These are phyloP conservation scores for Pelobates fuscus DNA, from an alignment of 2,113 vertebrate genomes.

Conservation along the genomic window DNA sequence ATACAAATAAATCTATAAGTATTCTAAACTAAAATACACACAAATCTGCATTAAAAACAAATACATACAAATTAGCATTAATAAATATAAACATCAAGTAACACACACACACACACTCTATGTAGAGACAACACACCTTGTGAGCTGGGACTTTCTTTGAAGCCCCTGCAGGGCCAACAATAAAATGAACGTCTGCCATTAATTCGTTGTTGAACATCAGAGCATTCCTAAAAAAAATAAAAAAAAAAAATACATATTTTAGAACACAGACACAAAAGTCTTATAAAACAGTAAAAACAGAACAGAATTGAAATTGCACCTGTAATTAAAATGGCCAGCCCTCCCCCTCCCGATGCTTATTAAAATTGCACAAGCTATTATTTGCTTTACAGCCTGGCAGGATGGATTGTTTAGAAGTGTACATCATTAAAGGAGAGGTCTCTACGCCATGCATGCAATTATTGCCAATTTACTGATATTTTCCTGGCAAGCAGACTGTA, in stretches of 20 bases:
- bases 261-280: neutral
- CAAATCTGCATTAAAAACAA: too few relatives aligned
- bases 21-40: too few relatives aligned
- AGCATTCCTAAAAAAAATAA: conserved; percentile 80
- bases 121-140: conserved; percentile 75
- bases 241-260: conserved; percentile 5
- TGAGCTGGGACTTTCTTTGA: conserved; percentile 89
- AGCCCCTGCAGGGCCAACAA: conserved; percentile 84
- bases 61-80: neutral
- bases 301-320: too few relatives aligned
- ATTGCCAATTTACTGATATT: too few relatives aligned
- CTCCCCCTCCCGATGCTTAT: too few relatives aligned
- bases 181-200: conserved; percentile 96
- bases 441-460: neutral
- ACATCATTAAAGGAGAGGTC: neutral
- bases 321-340: too few relatives aligned
- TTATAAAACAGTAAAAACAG: too few relatives aligned
- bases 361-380: too few relatives aligned
- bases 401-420: neutral
- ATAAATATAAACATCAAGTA: too few relatives aligned
- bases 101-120: neutral
- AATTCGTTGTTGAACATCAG: conserved; percentile 98
- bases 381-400: neutral
- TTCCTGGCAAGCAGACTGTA: neutral
- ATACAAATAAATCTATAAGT: neutral